Conservation (phyloP, 2,113 vertebrate genomes). For the Cyrtonyx montezumae region DNA sequence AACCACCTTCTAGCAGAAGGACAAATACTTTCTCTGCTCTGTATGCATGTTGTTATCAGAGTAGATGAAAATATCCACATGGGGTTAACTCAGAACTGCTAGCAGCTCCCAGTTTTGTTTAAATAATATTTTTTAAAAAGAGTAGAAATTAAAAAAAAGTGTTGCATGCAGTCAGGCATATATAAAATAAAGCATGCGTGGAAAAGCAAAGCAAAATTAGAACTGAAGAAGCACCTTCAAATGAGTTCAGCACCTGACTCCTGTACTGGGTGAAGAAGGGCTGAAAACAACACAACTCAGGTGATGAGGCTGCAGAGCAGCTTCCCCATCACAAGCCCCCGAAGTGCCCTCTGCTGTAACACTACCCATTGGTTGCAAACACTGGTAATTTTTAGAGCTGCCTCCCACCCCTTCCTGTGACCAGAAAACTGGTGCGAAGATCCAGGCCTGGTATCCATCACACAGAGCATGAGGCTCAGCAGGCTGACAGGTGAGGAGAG, state of each 20-base stretch:
- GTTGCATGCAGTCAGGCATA: not conserved
- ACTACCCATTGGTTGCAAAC: not conserved
- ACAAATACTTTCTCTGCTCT: conserved; percentile 17
- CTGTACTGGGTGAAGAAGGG: not conserved
- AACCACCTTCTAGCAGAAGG: conserved; percentile 4
- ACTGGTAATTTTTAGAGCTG: not conserved
- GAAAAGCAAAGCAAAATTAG: not conserved
- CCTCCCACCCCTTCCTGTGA: not conserved
- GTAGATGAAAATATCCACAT: conserved; percentile 30
- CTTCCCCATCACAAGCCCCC: not conserved
- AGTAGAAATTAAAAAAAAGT: not conserved
- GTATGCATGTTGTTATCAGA: conserved; percentile 4
- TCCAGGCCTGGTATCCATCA: not conserved
- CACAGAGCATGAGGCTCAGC: not conserved
- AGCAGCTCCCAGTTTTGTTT: not conserved
- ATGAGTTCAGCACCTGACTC: not conserved
- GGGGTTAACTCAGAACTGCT: conserved; percentile 25
- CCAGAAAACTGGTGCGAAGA: not conserved
- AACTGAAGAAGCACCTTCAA: not conserved
- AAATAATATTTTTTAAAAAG: not conserved
- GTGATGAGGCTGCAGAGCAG: not conserved
- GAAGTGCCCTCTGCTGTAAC: not conserved
- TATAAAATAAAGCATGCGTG: not conserved
- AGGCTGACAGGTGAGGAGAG: not conserved
- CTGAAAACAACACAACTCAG: not conserved